Conservation (phyloP, 2,113 vertebrate species). For the Pygoscelis adeliae region DNA sequence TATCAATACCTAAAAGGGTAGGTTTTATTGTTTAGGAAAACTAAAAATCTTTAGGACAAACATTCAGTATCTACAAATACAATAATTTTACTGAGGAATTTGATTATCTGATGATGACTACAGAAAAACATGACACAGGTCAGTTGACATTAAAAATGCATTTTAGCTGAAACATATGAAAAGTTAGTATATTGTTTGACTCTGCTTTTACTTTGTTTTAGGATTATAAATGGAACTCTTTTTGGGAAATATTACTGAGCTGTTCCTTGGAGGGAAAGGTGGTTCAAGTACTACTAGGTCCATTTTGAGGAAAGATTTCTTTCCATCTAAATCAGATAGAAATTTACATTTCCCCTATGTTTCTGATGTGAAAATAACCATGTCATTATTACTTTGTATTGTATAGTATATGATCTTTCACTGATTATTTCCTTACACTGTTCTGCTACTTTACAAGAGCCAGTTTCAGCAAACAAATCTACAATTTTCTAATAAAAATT, state of each 20-base stretch:
- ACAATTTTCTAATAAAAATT: not conserved
- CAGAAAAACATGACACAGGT: not conserved
- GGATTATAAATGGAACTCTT: not conserved
- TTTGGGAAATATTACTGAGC: not conserved
- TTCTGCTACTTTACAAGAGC: not conserved
- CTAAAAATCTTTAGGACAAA: not conserved
- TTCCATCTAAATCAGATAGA: not conserved
- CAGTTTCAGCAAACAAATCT: not conserved
- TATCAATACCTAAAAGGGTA: not conserved
- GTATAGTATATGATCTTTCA: not conserved
- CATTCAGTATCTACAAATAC: not conserved
- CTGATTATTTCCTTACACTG: not conserved
- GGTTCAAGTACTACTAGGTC: not conserved
- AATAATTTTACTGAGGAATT: not conserved
- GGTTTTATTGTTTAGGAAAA: not conserved
- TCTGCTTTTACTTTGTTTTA: not conserved
- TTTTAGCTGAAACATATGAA: not conserved
- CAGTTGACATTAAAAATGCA: not conserved
- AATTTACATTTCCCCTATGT: not conserved
- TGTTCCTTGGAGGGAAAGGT: not conserved
- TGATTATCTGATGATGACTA: not conserved
- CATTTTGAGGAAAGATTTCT: not conserved
- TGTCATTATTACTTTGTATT: not conserved
- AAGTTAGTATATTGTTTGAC: not conserved
- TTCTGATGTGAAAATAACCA: not conserved